Percentiles rank a stretch among this genome's conserved stretches.
Evolutionary conservation across 2,113 vertebrate species (phyloP).

Genomic region (Dipodomys spectabilis): DNA sequence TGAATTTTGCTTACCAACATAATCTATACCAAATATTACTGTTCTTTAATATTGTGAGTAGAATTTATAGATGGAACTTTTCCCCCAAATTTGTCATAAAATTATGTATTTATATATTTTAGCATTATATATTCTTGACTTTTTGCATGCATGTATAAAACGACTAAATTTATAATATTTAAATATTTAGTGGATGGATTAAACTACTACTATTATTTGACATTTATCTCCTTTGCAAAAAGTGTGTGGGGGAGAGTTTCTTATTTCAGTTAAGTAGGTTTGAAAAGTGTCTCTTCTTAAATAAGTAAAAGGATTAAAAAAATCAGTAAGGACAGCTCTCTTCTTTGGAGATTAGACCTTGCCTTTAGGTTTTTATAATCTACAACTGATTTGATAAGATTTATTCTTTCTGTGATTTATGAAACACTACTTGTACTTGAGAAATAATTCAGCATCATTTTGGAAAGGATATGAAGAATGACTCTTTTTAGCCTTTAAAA

Average conservation of each 20-base stretch:
- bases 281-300: slow-evolving; percentile 61
- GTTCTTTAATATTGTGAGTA: slow-evolving; percentile 15
- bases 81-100: not conserved
- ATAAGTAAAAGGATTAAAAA: slow-evolving; percentile 71
- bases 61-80: not conserved
- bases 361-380: slow-evolving; percentile 68
- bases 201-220: slow-evolving; percentile 38
- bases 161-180: not conserved
- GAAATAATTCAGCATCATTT: slow-evolving; percentile 81
- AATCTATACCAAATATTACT: not conserved
- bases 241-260: not conserved
- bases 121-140: not conserved
- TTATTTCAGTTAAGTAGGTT: slow-evolving; percentile 42
- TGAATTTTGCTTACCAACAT: not conserved
- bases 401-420: slow-evolving; percentile 80
- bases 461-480: slow-evolving; percentile 72
- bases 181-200: not conserved
- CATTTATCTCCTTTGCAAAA: slow-evolving; percentile 49
- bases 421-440: slow-evolving; percentile 72
- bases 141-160: not conserved
- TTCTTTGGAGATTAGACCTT: slow-evolving; percentile 72
- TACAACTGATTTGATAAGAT: slow-evolving; percentile 79
- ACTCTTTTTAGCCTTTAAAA: slow-evolving; percentile 74
- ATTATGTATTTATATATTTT: not conserved
- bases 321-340: slow-evolving; percentile 49